phyloP scores from a whole-genome alignment of 2,888 invertebrate genomes.

The Oscheius sp. region DNA sequence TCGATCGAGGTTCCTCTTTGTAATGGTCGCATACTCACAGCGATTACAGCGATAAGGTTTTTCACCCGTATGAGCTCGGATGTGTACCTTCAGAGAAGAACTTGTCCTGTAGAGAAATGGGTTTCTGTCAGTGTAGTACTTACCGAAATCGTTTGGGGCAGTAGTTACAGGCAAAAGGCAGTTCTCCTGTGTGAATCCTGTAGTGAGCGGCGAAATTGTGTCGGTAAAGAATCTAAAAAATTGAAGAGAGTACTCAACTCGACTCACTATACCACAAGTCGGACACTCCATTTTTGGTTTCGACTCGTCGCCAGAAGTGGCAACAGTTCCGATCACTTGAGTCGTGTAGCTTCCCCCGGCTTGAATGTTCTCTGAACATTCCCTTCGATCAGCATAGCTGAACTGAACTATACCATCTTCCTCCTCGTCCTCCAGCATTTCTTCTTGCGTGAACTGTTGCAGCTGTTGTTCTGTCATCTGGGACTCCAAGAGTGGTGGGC shows the following conservation, averaged over 20 bases:
- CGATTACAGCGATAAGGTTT: conserved; percentile 67
- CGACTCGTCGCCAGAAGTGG: conserved; percentile 53
- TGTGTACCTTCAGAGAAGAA: conserved; percentile 69
- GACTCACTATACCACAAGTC: conserved; percentile 64
- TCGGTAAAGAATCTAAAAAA: conserved; percentile 52
- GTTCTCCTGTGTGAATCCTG: conserved; percentile 72
- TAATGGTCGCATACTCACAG: conserved; percentile 67
- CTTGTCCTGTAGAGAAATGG: conserved; percentile 57
- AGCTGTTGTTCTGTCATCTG: background rate
- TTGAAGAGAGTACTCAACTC: background rate
- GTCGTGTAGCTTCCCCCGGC: background rate
- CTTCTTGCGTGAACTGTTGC: background rate
- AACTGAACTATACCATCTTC: conserved; percentile 8
- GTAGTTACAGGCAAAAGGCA: conserved; percentile 66
- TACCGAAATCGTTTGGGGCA: conserved; percentile 69
- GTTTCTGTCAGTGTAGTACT: background rate
- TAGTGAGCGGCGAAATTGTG: conserved; percentile 72
- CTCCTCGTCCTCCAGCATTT: conserved; percentile 27
- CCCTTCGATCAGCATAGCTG: background rate
- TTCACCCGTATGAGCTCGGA: conserved; percentile 70
- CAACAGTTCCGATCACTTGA: conserved; percentile 55
- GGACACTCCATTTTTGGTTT: conserved; percentile 71
- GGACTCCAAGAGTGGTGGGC: too few species aligned
- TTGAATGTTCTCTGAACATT: background rate
- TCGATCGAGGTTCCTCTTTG: conserved; percentile 70